These are phyloP conservation scores for Agrilus mali DNA, from an alignment of 2,888 invertebrate species.

Conservation along the genomic window DNA sequence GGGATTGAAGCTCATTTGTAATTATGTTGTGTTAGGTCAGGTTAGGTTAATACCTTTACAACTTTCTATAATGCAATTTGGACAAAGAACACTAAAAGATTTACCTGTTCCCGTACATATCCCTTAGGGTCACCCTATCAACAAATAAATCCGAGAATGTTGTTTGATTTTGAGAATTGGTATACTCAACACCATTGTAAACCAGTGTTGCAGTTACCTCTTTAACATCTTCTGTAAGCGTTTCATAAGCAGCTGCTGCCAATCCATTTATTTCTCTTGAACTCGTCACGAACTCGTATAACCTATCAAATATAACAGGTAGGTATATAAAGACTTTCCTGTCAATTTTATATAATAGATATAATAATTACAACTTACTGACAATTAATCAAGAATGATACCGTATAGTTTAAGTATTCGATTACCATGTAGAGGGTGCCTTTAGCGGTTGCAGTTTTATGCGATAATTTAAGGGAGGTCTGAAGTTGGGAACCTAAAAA, in stretches of 20 bases:
- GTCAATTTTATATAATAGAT: not conserved
- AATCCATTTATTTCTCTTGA: slow-evolving; percentile 20
- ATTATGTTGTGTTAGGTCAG: too few species aligned
- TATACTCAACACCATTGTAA: slow-evolving; percentile 2
- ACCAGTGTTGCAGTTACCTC: slow-evolving; percentile 6
- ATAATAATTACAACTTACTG: too few species aligned
- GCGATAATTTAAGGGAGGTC: slow-evolving; percentile 35
- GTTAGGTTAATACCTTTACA: too few species aligned
- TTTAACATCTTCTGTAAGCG: slow-evolving; percentile 17
- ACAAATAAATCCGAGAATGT: slow-evolving; percentile 16
- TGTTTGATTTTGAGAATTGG: not conserved
- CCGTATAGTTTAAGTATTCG: slow-evolving; percentile 28
- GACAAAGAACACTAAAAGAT: not conserved
- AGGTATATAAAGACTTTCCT: too few species aligned
- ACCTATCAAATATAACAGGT: too few species aligned
- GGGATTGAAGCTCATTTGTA: too few species aligned
- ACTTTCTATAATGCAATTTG: too few species aligned
- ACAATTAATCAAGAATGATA: slow-evolving; percentile 35
- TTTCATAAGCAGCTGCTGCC: slow-evolving; percentile 29
- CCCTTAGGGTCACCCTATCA: slow-evolving; percentile 27
- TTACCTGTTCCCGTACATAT: slow-evolving; percentile 33
- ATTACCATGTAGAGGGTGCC: slow-evolving; percentile 36
- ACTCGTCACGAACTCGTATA: too few species aligned
- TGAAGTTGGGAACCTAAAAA: slow-evolving; percentile 39
- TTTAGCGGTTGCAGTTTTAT: slow-evolving; percentile 30